phyloP scores from a whole-genome alignment of 2,888 invertebrate species.

The Zaprionus obscuricornis region DNA sequence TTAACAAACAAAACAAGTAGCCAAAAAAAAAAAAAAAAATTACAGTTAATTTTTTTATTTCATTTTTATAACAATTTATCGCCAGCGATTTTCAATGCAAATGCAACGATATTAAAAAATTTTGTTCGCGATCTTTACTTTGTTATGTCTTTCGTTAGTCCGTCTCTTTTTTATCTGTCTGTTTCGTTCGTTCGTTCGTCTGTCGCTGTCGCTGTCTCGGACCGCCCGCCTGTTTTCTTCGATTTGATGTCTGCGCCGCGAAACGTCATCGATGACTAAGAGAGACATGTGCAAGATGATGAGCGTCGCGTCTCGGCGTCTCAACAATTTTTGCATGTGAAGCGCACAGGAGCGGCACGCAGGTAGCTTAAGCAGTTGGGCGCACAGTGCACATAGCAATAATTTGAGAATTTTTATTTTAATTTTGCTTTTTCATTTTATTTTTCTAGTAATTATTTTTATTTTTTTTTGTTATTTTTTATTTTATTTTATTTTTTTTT shows the following conservation, averaged over 20 bases:
- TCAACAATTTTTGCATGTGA: constrained; percentile 37
- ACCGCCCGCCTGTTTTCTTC: too few species aligned
- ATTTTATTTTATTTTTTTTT: too few species aligned
- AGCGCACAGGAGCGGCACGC: constrained; percentile 39
- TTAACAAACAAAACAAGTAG: too few species aligned
- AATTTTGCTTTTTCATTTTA: background rate
- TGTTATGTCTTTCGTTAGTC: constrained; percentile 10
- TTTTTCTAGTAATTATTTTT: too few species aligned
- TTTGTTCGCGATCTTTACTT: too few species aligned
- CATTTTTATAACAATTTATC: constrained; percentile 27
- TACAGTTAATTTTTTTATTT: background rate
- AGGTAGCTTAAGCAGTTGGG: constrained; percentile 29
- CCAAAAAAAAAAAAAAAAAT: constrained; percentile 2
- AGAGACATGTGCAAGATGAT: constrained; percentile 15
- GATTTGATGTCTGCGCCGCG: constrained; percentile 42
- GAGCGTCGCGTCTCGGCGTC: constrained; percentile 20
- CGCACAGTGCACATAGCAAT: background rate
- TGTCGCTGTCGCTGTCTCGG: too few species aligned
- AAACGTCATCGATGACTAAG: constrained; percentile 72
- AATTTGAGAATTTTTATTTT: background rate
- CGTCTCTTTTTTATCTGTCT: too few species aligned
- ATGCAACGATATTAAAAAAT: too few species aligned
- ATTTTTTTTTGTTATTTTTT: too few species aligned
- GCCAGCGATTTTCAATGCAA: constrained; percentile 16
- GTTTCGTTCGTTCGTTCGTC: too few species aligned